Evolutionary conservation across 2,797 vertebrate species (phyloP).

Genomic region (Rhinophrynus dorsalis): DNA sequence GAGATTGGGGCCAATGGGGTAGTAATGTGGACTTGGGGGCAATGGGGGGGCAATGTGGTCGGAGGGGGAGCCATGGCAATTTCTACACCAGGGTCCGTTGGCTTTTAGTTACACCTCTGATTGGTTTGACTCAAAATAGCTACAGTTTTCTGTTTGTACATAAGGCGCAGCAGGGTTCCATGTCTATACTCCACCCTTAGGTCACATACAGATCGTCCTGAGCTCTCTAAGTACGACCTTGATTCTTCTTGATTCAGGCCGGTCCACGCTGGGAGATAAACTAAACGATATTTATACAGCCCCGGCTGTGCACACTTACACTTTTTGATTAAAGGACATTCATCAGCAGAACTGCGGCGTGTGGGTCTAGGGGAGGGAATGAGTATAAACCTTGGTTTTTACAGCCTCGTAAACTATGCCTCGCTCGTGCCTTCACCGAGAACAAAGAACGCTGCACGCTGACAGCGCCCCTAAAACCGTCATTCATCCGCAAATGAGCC

Average conservation of each 20-base stretch:
- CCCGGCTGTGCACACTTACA: conserved; percentile 54
- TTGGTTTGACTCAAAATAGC: too few relatives aligned
- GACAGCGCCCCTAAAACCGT: not conserved
- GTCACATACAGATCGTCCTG: too few relatives aligned
- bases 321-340: conserved; percentile 61
- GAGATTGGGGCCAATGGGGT: too few relatives aligned
- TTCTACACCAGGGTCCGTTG: too few relatives aligned
- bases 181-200: too few relatives aligned
- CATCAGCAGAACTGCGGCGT: conserved; percentile 53
- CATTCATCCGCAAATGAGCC: conserved; percentile 9
- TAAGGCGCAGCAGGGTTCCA: too few relatives aligned
- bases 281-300: conserved; percentile 49
- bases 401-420: conserved; percentile 54
- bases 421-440: conserved; percentile 16
- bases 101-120: too few relatives aligned
- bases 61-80: too few relatives aligned
- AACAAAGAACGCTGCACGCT: not conserved
- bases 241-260: conserved; percentile 16
- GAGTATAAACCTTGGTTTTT: conserved; percentile 58
- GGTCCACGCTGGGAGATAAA: conserved; percentile 31
- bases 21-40: too few relatives aligned
- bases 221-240: not conserved
- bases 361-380: conserved; percentile 37
- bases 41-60: too few relatives aligned
- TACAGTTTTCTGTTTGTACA: too few relatives aligned